phyloP scores from a whole-genome alignment of 2,888 invertebrate species.

The Julus scanicus region DNA sequence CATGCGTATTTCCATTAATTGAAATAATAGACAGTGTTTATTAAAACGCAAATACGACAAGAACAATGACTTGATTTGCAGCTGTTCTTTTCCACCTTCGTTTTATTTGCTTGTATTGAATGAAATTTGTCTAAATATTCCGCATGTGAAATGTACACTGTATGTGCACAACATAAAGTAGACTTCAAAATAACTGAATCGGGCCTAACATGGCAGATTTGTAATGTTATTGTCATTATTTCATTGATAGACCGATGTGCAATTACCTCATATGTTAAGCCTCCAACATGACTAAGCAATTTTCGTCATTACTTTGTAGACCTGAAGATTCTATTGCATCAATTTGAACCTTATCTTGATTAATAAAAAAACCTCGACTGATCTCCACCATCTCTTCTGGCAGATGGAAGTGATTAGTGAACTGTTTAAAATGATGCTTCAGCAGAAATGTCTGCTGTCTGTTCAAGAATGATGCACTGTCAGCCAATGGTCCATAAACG shows the following conservation, averaged over 20 bases:
- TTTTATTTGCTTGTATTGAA: too few relatives aligned
- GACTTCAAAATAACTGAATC: not conserved
- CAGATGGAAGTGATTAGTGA: not conserved
- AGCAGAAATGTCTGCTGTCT: not conserved
- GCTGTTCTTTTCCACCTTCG: too few relatives aligned
- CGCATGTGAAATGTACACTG: too few relatives aligned
- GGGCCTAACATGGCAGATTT: not conserved
- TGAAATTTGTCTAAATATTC: too few relatives aligned
- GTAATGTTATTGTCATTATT: not conserved
- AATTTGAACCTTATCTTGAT: not conserved
- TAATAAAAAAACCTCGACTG: not conserved
- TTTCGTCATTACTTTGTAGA: not conserved
- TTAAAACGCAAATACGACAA: too few relatives aligned
- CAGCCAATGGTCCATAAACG: not conserved
- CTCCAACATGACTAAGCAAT: not conserved
- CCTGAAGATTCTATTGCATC: not conserved
- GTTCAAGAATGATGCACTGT: not conserved
- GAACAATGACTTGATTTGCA: too few relatives aligned
- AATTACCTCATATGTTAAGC: not conserved
- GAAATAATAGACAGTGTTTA: too few relatives aligned
- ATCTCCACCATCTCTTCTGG: not conserved
- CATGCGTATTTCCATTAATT: too few relatives aligned
- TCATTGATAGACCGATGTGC: not conserved
- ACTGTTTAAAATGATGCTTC: not conserved
- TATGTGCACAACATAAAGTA: too few relatives aligned